Conservation (phyloP, 2,888 invertebrate genomes). For the Drosophila demipolita region DNA sequence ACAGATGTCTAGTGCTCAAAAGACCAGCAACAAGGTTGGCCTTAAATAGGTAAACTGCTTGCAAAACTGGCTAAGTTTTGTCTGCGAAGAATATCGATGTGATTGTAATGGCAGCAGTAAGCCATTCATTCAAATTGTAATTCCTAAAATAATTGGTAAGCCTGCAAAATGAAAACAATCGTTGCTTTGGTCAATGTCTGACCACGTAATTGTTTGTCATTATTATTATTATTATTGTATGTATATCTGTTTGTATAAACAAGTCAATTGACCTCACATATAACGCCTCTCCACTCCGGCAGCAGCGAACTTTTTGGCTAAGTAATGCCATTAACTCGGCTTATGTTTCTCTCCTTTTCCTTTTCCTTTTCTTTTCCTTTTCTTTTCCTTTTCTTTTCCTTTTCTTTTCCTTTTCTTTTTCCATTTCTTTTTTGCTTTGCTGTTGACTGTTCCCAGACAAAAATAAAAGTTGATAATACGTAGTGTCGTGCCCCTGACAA, state of each 20-base stretch:
- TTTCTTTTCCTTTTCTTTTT: too few relatives aligned
- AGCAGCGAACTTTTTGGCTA: background rate
- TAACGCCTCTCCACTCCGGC: background rate
- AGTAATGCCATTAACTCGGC: background rate
- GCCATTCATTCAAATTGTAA: background rate
- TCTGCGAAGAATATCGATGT: background rate
- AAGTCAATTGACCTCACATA: background rate
- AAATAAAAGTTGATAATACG: constrained; percentile 25
- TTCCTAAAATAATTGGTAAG: background rate
- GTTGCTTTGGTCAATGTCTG: background rate
- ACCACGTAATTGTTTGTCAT: background rate
- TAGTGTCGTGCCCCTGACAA: constrained; percentile 25
- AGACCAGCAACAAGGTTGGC: constrained; percentile 6
- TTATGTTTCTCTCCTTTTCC: background rate
- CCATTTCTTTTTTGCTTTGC: background rate
- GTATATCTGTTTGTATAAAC: background rate
- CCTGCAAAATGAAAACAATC: background rate
- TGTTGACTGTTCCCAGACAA: background rate
- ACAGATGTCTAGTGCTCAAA: constrained; percentile 8
- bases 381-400: background rate
- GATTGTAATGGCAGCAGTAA: background rate
- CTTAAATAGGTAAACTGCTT: constrained; percentile 16
- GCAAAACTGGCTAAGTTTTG: constrained; percentile 2
- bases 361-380: background rate
- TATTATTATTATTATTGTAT: background rate